These are phyloP conservation scores for Galago senegalensis DNA, from an alignment of 2,797 vertebrate species.

Conservation along the genomic window DNA sequence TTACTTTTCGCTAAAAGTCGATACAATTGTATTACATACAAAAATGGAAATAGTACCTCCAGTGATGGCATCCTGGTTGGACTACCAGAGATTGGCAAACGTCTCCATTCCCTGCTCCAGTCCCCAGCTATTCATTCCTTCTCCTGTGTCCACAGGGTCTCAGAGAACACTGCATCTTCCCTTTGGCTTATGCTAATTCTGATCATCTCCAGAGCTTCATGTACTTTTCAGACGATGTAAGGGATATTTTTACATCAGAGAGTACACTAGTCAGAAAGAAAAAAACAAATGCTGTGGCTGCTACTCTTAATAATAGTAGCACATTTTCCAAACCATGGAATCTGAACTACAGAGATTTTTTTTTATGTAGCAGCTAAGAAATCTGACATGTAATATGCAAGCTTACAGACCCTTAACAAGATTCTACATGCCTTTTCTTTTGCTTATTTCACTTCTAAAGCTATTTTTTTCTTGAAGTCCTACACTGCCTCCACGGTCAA, in stretches of 20 bases:
- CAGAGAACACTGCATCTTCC: not conserved
- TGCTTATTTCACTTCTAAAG: constrained; percentile 65
- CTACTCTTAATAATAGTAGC: constrained; percentile 53
- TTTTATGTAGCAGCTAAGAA: constrained; percentile 63
- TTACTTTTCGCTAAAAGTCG: not conserved
- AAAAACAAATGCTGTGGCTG: constrained; percentile 10
- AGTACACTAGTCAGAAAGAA: constrained; percentile 49
- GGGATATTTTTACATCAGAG: constrained; percentile 38
- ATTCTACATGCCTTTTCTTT: constrained; percentile 69
- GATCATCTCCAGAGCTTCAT: not conserved
- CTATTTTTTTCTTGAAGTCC: not conserved
- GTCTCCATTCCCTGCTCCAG: not conserved
- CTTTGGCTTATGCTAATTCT: constrained; percentile 16
- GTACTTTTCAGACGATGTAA: not conserved
- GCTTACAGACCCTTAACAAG: constrained; percentile 59
- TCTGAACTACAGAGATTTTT: constrained; percentile 61
- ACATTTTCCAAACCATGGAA: constrained; percentile 63
- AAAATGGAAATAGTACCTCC: not conserved
- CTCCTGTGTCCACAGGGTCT: not conserved
- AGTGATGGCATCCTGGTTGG: not conserved
- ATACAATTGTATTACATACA: not conserved
- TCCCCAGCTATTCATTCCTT: not conserved
- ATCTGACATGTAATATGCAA: constrained; percentile 43
- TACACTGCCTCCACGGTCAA: constrained; percentile 36
- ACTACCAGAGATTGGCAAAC: not conserved